phyloP scores from a whole-genome alignment of 2,888 invertebrate genomes.

The Podabrus alpinus region DNA sequence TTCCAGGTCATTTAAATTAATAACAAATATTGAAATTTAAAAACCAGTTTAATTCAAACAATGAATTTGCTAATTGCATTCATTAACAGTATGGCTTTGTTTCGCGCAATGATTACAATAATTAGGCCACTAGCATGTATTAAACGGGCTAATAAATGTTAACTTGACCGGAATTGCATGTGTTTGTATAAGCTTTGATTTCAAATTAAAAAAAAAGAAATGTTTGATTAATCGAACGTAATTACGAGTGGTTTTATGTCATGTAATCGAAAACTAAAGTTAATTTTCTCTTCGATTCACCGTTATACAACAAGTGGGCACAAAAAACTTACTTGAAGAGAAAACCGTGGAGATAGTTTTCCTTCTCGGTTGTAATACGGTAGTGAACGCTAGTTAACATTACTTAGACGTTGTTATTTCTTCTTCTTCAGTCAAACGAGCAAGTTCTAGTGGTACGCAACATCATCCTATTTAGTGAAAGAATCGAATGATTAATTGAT shows the following conservation, averaged over 20 bases:
- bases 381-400: slow-evolving; percentile 42
- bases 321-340: slow-evolving; percentile 21
- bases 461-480: slow-evolving; percentile 11
- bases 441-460: slow-evolving; percentile 19
- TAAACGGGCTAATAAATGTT: neutral
- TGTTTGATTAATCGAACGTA: neutral
- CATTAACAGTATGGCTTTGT: neutral
- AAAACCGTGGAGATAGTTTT: slow-evolving; percentile 35
- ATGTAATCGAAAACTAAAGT: slow-evolving; percentile 1
- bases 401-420: slow-evolving; percentile 26
- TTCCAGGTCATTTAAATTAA: neutral
- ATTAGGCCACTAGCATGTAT: neutral
- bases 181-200: neutral
- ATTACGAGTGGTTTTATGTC: neutral
- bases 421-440: slow-evolving; percentile 24
- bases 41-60: neutral
- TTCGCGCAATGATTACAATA: neutral
- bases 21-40: neutral
- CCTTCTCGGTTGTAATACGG: slow-evolving; percentile 30
- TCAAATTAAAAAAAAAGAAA: neutral
- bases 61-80: neutral
- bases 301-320: neutral
- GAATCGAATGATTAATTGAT: slow-evolving; percentile 1
- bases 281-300: slow-evolving; percentile 1
- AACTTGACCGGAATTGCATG: neutral